Evolutionary conservation across 2,888 invertebrate species (phyloP), one percentile per base, ranked within the genome.

Genomic region (Caenorhabditis plicata): DNA sequence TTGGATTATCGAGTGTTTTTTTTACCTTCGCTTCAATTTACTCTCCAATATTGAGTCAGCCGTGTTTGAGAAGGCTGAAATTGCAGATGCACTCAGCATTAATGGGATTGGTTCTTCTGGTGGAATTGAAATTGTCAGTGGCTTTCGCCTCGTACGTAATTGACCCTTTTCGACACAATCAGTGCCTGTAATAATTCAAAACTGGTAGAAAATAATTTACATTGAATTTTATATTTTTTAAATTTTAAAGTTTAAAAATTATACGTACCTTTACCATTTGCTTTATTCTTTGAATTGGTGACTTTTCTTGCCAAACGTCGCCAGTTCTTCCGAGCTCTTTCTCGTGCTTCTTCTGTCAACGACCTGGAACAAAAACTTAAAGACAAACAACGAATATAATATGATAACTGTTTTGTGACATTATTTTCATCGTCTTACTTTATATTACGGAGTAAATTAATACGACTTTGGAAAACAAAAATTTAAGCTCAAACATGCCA

Each of bases 241-340:
- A 8, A 29, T 29, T 27, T 7, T 25, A n/a, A 11, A 25, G 11
- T 22, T 38, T 19, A 19, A 17, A 27, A 31, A 33, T 33, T 8
- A 35, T 17, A 26, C 33, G 4, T 22, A 33, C 41, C 43, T 42
- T 42, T 25, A 4, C 49, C 49, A 33, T 52, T 58, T 19, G 45
- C 41, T 4, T 32, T 13, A 4, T 7, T 11, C 31, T 53, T 48
- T 22, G 39, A 39, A 19, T 26, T 41, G 23, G n/a, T n/a, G n/a
- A 61, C 40, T 19, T 61, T 61, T 19, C 58, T 45, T 51, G 73
- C 71, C 4, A 77, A 49, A 41, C 75, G 51, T 17, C 56, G 53
- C 77, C 77, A 77, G 40, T 77, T 77, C 31, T 44, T 13, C 11
- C 64, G 26, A 1, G 64, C 64, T 13, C 39, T 42, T 38, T 56